Percentiles rank a stretch among this genome's conserved stretches.
Evolutionary conservation across 1,140 invertebrate genomes (phyloP).

Genomic region (Oryzaephilus surinamensis): DNA sequence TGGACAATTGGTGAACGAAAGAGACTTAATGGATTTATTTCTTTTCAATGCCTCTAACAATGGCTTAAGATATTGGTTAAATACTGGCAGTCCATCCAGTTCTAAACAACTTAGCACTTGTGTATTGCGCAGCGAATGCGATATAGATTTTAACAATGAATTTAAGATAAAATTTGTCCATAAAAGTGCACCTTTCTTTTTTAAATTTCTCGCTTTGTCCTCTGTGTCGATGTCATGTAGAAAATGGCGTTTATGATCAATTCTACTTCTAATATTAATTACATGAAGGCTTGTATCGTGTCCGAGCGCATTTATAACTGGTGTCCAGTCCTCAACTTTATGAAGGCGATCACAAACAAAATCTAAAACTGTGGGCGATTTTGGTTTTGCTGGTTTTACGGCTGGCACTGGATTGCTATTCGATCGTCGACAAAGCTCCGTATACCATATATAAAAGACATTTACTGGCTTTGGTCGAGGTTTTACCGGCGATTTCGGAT

Average conservation of each 20-base stretch:
- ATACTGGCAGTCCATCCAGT: conserved; percentile 52
- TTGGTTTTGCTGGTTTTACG: conserved; percentile 34
- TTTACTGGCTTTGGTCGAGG: conserved; percentile 32
- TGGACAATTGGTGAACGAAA: conserved; percentile 48
- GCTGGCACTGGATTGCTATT: conserved; percentile 25
- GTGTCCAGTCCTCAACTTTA: conserved; percentile 57
- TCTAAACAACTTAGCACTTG: conserved; percentile 43
- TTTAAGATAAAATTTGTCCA: conserved; percentile 32
- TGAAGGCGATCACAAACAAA: conserved; percentile 55
- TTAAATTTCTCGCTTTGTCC: conserved; percentile 37
- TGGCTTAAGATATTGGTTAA: conserved; percentile 47
- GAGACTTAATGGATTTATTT: conserved; percentile 45
- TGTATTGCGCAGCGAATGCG: conserved; percentile 45
- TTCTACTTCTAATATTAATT: conserved; percentile 40
- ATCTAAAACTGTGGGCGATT: conserved; percentile 41
- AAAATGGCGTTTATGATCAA: conserved; percentile 36
- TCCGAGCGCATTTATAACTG: conserved; percentile 52
- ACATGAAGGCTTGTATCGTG: conserved; percentile 50
- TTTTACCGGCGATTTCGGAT: no score
- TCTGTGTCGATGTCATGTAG: conserved; percentile 46
- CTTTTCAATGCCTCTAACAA: conserved; percentile 42
- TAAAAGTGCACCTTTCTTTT: conserved; percentile 27
- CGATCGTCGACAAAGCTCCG: conserved; percentile 31
- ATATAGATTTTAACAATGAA: conserved; percentile 34
- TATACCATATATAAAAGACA: conserved; percentile 34